These are phyloP conservation scores for Aptenodytes forsteri DNA, from an alignment of 2,113 vertebrate species.

Conservation along the genomic window DNA sequence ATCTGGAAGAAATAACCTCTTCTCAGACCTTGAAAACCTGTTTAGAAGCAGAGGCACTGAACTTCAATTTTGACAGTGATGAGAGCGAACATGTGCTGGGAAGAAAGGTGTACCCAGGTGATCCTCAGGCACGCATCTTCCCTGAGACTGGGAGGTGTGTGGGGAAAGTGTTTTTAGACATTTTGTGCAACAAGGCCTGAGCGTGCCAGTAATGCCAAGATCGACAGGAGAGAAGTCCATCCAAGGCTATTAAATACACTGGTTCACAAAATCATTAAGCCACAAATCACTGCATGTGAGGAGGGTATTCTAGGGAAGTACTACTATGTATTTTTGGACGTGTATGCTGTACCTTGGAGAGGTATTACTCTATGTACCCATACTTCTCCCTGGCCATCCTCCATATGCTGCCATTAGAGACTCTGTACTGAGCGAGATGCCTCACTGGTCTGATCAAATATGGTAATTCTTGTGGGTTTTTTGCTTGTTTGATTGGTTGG, in stretches of 20 bases:
- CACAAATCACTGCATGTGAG: background rate
- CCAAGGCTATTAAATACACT: background rate
- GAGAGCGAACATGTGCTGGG: background rate
- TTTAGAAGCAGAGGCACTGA: background rate
- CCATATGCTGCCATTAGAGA: background rate
- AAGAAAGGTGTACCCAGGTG: background rate
- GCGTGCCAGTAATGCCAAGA: accelerated
- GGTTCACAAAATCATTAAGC: background rate
- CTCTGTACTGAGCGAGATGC: background rate
- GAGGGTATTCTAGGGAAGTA: background rate
- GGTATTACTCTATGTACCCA: background rate
- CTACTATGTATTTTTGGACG: background rate
- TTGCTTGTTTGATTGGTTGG: background rate
- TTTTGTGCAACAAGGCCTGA: background rate
- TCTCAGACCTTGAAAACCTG: background rate
- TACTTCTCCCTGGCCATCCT: background rate
- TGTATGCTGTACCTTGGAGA: background rate
- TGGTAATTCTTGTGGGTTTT: background rate
- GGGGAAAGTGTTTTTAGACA: background rate
- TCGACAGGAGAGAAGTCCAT: background rate
- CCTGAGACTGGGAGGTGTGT: background rate
- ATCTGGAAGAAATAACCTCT: background rate
- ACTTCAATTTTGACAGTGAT: background rate
- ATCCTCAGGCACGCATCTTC: background rate
- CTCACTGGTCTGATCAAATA: background rate